phyloP scores from a whole-genome alignment of 2,888 invertebrate genomes.

The Arctia plantaginis region DNA sequence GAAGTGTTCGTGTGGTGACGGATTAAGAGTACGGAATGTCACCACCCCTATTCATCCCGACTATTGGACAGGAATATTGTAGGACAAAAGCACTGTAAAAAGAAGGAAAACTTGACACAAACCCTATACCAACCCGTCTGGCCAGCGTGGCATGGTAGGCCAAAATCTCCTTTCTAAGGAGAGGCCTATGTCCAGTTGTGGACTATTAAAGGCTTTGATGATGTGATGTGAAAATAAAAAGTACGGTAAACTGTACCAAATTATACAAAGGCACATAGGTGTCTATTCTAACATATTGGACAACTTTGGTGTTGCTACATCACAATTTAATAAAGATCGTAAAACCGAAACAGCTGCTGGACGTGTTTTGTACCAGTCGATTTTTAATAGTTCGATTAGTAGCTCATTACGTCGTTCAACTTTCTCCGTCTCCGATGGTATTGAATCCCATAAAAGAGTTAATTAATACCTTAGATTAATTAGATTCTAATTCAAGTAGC shows the following conservation, averaged over 20 bases:
- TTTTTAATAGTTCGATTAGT: neutral
- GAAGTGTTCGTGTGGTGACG: no score
- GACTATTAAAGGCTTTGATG: no score
- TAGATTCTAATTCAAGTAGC: neutral
- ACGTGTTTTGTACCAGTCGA: neutral
- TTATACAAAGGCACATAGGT: neutral
- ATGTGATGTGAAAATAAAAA: no score
- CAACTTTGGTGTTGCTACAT: neutral
- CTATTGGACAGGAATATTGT: no score
- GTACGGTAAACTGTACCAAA: conserved; percentile 2
- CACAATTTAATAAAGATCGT: neutral
- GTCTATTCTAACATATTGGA: neutral
- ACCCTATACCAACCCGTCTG: no score
- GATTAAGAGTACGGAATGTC: no score
- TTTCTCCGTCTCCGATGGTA: neutral
- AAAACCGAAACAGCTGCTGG: neutral
- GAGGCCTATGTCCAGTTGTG: no score
- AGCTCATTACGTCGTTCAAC: neutral
- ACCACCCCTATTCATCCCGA: no score
- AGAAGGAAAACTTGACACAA: no score
- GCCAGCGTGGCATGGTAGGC: no score
- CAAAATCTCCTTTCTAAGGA: no score
- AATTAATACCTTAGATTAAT: neutral
- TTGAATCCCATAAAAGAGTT: neutral
- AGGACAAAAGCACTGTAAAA: no score